Evolutionary conservation across 1,140 invertebrate species (phyloP), one percentile per base, ranked within the genome.

Genomic region (Hylaeus volcanicus): DNA sequence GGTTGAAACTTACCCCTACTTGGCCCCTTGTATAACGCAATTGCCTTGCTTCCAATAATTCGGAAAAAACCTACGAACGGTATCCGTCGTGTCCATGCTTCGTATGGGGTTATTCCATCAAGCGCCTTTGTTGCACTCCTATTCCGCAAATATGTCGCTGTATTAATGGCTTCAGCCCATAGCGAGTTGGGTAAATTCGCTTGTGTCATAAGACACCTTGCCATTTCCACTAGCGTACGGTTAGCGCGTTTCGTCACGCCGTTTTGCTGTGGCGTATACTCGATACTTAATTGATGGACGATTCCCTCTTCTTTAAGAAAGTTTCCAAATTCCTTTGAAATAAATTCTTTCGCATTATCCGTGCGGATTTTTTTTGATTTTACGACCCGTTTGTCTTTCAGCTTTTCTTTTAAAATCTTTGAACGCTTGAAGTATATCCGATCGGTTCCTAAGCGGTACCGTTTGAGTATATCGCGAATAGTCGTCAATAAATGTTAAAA

Each of bases 301-400:
- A 65, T 39, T 4, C 64, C 60, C 0, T 41, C n/a, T 26, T 75
- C 8, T 66, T 66, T 26, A 0, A 56, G 26, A 14, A 66, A 37
- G 3, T 26, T 11, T 26, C 68, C 41, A n/a, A 79, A 79, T 9
- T 73, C 41, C 0, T 56, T 73, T 4, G 79, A 81, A 1, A 78
- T 4, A n/a, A 79, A 84, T 41, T 84, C 75, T 12, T 5, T 12
- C 0, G 60, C 79, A 56, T 82, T 79, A 26, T 85, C 83, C 3
- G 79, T 75, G 0, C 66, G 61, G 14, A 85, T 26, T n/a, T 61
- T 26, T 76, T 4, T 79, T 82, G 0, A 85, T 73, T 55, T 41
- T 55, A 5, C 72, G 8, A 6, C 83, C 58, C 0, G 79, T 85
- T 12, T 72, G 51, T 45, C 61, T 85, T 74, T 85, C 80, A 0